Conservation (phyloP, 2,113 vertebrate genomes). For the Cinclus cinclus region DNA sequence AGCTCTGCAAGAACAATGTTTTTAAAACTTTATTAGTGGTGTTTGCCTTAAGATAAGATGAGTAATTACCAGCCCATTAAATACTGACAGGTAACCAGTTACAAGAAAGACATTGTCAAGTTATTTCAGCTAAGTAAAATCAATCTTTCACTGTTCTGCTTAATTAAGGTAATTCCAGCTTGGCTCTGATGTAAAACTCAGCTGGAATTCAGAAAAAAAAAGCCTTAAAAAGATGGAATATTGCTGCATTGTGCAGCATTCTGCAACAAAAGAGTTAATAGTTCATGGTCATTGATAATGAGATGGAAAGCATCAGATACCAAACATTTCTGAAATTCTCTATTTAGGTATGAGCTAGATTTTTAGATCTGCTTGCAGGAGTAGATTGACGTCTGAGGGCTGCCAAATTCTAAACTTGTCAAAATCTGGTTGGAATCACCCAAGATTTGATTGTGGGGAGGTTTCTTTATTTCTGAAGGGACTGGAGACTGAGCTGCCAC, state of each 20-base stretch:
- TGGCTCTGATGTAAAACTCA: not conserved
- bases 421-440: not conserved
- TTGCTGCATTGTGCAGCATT: not conserved
- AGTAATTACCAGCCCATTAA: constrained; percentile 48
- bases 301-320: not conserved
- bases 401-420: not conserved
- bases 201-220: not conserved
- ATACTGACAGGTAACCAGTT: constrained; percentile 34
- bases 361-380: not conserved
- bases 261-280: not conserved
- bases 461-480: not conserved
- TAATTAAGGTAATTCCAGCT: not conserved
- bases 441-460: not conserved
- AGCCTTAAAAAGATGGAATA: not conserved
- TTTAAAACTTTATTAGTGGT: constrained; percentile 32
- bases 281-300: not conserved
- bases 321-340: not conserved
- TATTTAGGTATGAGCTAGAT: not conserved
- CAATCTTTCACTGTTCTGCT: not conserved
- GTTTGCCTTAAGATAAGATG: constrained; percentile 50
- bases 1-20: constrained; percentile 4
- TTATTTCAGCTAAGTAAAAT: not conserved
- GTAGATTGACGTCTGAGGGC: not conserved
- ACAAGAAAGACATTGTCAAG: constrained; percentile 7
- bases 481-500: not conserved